Evolutionary conservation across 2,888 invertebrate genomes (phyloP).

Genomic region (Phalera bucephala): DNA sequence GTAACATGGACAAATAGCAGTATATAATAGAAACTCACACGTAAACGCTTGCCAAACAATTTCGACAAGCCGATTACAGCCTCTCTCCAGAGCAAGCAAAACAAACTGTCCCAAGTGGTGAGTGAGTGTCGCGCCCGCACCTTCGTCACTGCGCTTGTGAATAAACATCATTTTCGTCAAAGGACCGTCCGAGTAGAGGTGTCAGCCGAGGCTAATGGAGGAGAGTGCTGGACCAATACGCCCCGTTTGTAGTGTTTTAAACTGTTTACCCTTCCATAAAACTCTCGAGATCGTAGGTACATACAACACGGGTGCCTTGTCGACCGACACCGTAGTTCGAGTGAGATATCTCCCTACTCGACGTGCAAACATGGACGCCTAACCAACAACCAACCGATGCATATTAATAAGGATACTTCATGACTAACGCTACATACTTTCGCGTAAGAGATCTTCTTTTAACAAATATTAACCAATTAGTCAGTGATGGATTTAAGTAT

Average conservation of each 20-base stretch:
- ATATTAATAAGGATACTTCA: slow-evolving; percentile 22
- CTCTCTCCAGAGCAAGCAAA: slow-evolving; percentile 49
- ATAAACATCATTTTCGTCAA: slow-evolving; percentile 75
- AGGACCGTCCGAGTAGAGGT: slow-evolving; percentile 62
- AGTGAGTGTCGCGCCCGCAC: slow-evolving; percentile 66
- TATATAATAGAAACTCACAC: no score
- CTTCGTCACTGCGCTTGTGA: slow-evolving; percentile 50
- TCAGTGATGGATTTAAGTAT: slow-evolving; percentile 25
- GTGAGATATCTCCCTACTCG: slow-evolving; percentile 48
- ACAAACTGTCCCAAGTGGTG: slow-evolving; percentile 62
- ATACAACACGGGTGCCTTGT: slow-evolving; percentile 49
- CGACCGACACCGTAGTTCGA: slow-evolving; percentile 41
- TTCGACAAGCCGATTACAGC: slow-evolving; percentile 54
- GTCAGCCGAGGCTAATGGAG: slow-evolving; percentile 77
- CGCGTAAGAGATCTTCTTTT: slow-evolving; percentile 4
- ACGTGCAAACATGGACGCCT: slow-evolving; percentile 44
- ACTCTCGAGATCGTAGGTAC: slow-evolving; percentile 62
- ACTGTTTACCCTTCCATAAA: slow-evolving; percentile 82
- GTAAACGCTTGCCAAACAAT: slow-evolving; percentile 35
- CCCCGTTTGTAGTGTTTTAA: slow-evolving; percentile 80
- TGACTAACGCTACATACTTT: slow-evolving; percentile 10
- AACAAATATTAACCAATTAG: slow-evolving; percentile 25
- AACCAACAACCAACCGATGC: slow-evolving; percentile 20
- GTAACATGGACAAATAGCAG: no score
- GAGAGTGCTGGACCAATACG: slow-evolving; percentile 79